Conservation (phyloP, 2,888 invertebrate species). For the Pammene aurita region DNA sequence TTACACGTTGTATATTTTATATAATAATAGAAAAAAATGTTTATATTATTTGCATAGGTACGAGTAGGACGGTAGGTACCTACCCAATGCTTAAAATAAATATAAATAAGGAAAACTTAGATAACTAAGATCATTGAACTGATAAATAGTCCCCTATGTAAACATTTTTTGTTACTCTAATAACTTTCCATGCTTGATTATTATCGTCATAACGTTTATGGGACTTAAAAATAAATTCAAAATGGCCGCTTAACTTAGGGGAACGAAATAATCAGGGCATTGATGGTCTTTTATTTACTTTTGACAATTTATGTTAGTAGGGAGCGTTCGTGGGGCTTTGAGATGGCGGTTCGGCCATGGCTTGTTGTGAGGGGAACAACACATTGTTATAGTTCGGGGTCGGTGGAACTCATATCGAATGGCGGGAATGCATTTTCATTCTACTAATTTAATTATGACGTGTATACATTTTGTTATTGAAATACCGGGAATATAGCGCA, state of each 20-base stretch:
- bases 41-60: no score
- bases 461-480: not conserved
- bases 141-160: constrained; percentile 24
- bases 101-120: not conserved
- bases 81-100: no score
- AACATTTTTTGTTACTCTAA: constrained; percentile 31
- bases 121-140: not conserved
- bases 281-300: constrained; percentile 82
- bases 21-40: no score
- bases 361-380: constrained; percentile 62
- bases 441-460: constrained; percentile 45
- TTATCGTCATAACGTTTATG: constrained; percentile 53
- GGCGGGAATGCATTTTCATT: constrained; percentile 42
- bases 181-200: constrained; percentile 43
- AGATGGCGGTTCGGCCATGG: constrained; percentile 74
- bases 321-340: constrained; percentile 66
- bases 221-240: constrained; percentile 60
- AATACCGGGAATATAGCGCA: not conserved
- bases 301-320: constrained; percentile 74
- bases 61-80: no score
- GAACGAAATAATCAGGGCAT: constrained; percentile 78
- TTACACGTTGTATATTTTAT: no score
- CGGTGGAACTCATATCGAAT: constrained; percentile 46
- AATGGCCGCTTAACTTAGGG: constrained; percentile 73
- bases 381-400: constrained; percentile 55